Evolutionary conservation across 2,113 vertebrate genomes (phyloP).

Genomic region (Gopherus evgoodei): DNA sequence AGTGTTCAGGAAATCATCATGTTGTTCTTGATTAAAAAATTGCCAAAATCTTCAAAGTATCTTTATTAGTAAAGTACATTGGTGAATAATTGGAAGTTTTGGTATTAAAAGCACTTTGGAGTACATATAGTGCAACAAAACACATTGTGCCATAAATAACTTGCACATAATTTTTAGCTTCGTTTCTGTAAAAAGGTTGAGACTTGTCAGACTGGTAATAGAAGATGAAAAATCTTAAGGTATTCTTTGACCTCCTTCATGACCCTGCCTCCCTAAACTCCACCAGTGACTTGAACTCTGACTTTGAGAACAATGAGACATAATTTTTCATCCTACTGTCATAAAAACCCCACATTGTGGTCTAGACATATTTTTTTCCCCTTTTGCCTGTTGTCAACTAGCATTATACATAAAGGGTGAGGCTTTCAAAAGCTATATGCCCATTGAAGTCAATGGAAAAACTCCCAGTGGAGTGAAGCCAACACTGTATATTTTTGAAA

Average conservation of each 20-base stretch:
- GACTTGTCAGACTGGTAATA: conserved; percentile 27
- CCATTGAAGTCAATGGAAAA: not conserved
- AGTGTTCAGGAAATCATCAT: not conserved
- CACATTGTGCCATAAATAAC: not conserved
- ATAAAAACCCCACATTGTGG: not conserved
- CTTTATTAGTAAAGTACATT: not conserved
- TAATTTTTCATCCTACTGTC: conserved; percentile 60
- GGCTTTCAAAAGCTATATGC: not conserved
- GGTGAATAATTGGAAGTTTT: not conserved
- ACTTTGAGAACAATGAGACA: not conserved
- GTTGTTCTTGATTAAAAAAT: not conserved
- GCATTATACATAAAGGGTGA: not conserved
- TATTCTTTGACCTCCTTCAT: conserved; percentile 55
- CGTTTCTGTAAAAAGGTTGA: conserved; percentile 1
- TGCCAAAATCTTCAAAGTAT: not conserved
- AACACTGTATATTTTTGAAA: not conserved
- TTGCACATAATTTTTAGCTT: not conserved
- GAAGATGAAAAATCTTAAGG: conserved; percentile 55
- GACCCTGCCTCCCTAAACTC: conserved; percentile 58
- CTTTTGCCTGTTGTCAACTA: not conserved
- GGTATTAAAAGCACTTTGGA: not conserved
- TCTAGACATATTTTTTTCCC: not conserved
- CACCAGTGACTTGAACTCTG: conserved; percentile 62
- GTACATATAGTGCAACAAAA: not conserved
- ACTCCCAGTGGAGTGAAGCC: not conserved